These are phyloP conservation scores for Bombus fervidus DNA, from an alignment of 1,140 invertebrate species.

Conservation along the genomic window DNA sequence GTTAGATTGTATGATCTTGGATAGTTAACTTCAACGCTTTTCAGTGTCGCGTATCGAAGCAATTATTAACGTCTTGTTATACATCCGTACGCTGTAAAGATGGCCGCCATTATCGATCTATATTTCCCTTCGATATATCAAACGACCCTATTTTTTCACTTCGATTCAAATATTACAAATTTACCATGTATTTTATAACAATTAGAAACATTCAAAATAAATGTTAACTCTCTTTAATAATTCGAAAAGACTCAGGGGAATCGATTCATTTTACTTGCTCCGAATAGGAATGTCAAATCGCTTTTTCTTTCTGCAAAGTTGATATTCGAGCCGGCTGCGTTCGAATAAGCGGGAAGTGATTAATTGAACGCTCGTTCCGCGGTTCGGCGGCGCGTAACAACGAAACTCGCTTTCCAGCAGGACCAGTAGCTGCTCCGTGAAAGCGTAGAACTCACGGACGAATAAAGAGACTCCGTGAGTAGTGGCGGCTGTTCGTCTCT, in stretches of 20 bases:
- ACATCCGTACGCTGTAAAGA: background rate
- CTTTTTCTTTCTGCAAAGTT: background rate
- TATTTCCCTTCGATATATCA: background rate
- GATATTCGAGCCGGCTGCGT: background rate
- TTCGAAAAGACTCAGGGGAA: too few species aligned
- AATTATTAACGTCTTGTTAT: background rate
- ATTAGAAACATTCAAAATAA: too few species aligned
- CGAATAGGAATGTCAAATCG: background rate
- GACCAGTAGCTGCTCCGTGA: background rate
- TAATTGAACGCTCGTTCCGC: constrained; percentile 14
- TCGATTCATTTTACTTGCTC: background rate
- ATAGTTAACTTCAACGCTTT: background rate
- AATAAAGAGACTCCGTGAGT: constrained; percentile 17
- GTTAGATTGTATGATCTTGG: constrained; percentile 5
- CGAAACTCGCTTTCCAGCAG: constrained; percentile 7
- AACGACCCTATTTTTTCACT: background rate
- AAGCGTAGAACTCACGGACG: background rate
- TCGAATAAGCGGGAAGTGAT: constrained; percentile 19
- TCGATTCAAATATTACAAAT: background rate
- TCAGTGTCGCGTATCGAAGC: background rate
- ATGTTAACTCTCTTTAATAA: too few species aligned
- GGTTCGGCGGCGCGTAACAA: constrained; percentile 12
- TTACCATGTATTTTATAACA: too few species aligned
- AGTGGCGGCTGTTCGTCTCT: constrained; percentile 8
- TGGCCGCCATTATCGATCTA: background rate